Conservation (phyloP, 2,113 vertebrate genomes). For the Pangasianodon gigas region DNA sequence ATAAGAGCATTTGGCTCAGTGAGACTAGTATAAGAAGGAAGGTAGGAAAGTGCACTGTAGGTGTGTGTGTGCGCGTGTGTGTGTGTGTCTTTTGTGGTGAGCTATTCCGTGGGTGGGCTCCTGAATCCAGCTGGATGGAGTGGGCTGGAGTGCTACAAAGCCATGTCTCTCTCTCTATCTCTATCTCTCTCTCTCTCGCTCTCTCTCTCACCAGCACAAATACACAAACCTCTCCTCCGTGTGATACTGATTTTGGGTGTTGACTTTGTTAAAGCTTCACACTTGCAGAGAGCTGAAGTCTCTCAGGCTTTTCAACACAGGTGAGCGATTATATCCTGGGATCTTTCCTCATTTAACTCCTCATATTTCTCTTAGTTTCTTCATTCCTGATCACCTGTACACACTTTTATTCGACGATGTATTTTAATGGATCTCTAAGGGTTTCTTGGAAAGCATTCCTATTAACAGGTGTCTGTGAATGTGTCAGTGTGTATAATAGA, state of each 20-base stretch:
- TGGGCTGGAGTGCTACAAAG: conserved; percentile 56
- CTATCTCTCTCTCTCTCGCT: conserved; percentile 28
- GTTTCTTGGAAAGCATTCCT: background rate
- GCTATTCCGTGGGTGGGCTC: conserved; percentile 62
- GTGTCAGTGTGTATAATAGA: background rate
- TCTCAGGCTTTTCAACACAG: conserved; percentile 33
- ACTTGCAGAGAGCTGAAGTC: conserved; percentile 48
- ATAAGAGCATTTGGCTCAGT: conserved; percentile 31
- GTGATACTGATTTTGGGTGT: conserved; percentile 44
- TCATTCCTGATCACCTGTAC: background rate
- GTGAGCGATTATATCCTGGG: conserved; percentile 24
- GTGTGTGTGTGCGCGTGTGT: conserved; percentile 44
- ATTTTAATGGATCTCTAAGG: background rate
- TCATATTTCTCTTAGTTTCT: conserved; percentile 8
- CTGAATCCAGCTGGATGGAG: conserved; percentile 60
- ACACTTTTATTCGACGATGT: background rate
- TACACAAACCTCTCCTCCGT: conserved; percentile 35
- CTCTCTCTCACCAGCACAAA: conserved; percentile 39
- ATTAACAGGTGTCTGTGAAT: background rate
- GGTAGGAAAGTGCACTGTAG: conserved; percentile 50
- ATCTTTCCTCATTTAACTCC: background rate
- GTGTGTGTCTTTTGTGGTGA: conserved; percentile 54
- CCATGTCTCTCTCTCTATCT: conserved; percentile 45
- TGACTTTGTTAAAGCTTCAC: conserved; percentile 43
- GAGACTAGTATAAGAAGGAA: conserved; percentile 53